Conservation (phyloP, 1,140 invertebrate genomes). For the Globodera ellingtonae region DNA sequence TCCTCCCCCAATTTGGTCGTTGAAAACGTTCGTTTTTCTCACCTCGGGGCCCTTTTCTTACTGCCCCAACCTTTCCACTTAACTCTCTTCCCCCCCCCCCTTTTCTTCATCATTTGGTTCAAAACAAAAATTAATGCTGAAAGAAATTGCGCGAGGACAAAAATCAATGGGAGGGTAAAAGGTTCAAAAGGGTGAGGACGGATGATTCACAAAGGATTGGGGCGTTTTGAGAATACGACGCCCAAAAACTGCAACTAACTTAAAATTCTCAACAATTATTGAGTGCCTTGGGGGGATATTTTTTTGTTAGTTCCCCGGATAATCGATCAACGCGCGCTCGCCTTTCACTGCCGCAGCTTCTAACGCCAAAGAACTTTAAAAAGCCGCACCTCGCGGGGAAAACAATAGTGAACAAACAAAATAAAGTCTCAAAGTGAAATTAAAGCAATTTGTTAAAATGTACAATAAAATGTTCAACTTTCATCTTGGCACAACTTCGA, state of each 20-base stretch:
- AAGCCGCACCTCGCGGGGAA: neutral
- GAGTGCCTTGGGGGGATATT: neutral
- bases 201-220: no score
- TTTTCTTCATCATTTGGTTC: neutral
- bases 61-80: neutral
- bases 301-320: neutral
- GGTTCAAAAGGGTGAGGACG: neutral
- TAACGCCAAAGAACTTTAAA: neutral
- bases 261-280: neutral
- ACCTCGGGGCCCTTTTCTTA: neutral
- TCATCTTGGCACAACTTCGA: neutral
- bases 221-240: no score
- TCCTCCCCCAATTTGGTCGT: neutral
- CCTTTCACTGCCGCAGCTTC: neutral
- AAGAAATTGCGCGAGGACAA: neutral
- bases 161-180: neutral
- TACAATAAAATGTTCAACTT: neutral
- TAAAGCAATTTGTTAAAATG: neutral
- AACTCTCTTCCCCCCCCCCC: neutral
- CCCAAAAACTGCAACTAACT: no score
- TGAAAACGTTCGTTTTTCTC: neutral
- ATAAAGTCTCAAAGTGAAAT: neutral
- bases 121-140: neutral
- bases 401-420: slow-evolving; percentile 12
- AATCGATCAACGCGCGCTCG: neutral